Evolutionary conservation across 2,888 invertebrate species (phyloP).

Genomic region (Bhutanitis thaidina): DNA sequence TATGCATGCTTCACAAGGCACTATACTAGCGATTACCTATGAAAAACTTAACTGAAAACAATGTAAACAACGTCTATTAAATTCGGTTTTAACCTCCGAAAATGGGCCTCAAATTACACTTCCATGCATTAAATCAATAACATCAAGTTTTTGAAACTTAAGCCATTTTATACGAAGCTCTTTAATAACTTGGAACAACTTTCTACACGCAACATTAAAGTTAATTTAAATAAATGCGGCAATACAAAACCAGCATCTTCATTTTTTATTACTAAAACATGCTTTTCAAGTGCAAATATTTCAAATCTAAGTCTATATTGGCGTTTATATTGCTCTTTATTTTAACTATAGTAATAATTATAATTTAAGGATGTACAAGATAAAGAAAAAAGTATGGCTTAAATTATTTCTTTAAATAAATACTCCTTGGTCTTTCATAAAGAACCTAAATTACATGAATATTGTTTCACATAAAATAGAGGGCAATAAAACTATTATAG

Average conservation of each 20-base stretch:
- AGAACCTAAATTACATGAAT: constrained; percentile 4
- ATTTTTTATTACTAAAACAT: constrained; percentile 36
- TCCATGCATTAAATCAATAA: constrained; percentile 61
- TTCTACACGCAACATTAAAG: constrained; percentile 48
- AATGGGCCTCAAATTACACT: constrained; percentile 67
- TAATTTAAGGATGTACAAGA: constrained; percentile 32
- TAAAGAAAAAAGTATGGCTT: not conserved
- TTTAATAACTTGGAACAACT: constrained; percentile 38
- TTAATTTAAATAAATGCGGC: constrained; percentile 37
- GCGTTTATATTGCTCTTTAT: constrained; percentile 70
- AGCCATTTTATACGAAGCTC: constrained; percentile 29
- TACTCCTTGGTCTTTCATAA: constrained; percentile 15
- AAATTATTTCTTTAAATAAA: constrained; percentile 9
- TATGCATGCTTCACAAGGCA: constrained; percentile 79
- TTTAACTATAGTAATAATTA: constrained; percentile 22
- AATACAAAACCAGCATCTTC: constrained; percentile 21
- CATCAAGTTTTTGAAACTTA: constrained; percentile 44
- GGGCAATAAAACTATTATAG: too few relatives aligned
- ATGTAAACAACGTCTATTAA: constrained; percentile 63
- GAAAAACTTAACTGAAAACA: constrained; percentile 52
- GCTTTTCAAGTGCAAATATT: constrained; percentile 39
- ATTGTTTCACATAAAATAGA: too few relatives aligned
- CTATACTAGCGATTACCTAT: constrained; percentile 70
- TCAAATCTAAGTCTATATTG: constrained; percentile 63
- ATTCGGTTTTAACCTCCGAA: constrained; percentile 73